Evolutionary conservation across 2,888 invertebrate genomes (phyloP), one percentile per base, ranked within the genome.

Genomic region (Leptopilina syphax): DNA sequence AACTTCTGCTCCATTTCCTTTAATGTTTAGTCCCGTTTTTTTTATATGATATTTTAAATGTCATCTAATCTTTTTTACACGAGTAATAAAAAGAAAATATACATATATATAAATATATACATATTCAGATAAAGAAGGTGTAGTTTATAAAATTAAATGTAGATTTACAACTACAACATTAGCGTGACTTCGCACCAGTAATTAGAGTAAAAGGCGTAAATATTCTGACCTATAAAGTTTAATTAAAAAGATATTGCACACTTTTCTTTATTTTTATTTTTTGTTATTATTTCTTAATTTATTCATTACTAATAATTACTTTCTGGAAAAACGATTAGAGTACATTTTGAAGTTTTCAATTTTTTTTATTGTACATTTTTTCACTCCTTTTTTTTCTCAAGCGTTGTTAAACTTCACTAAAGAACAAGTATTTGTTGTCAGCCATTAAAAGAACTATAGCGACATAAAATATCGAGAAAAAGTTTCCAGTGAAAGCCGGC

Each of bases 211-310:
- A 24, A 47, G 47, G 68, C 34, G 12, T 65, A 34, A 65, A 65
- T 65, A 65, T 34, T 50, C 68, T 70, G 68, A 70, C 68, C 68
- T 54, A 13, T 70, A 70, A 24, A 70, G 50, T 54, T 70, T 54
- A 70, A 70, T 70, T 70, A 70, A 70, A 70, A 54, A 54, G 13
- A 54, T 50, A 57, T 57, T 70, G 70, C 70, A n/a, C 27, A 50
- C 13, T 8, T 54, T 70, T 57, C 13, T 27, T 34, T 27, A 63
- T 70, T 27, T 34, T 70, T 47, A 67, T 9, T 12, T 50, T 3
- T 12, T 24, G 7, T 10, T n/a, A 63, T 63, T 63, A 8, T 60
- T 60, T 60, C 4, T 60, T 60, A 60, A n/a, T 63, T 18, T 24
- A 18, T 24, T 24, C 24, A n/a, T 63, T 24, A 24, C 6, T 60